These are phyloP conservation scores for Dione vanillae DNA, from an alignment of 2,888 invertebrate genomes.

Conservation along the genomic window DNA sequence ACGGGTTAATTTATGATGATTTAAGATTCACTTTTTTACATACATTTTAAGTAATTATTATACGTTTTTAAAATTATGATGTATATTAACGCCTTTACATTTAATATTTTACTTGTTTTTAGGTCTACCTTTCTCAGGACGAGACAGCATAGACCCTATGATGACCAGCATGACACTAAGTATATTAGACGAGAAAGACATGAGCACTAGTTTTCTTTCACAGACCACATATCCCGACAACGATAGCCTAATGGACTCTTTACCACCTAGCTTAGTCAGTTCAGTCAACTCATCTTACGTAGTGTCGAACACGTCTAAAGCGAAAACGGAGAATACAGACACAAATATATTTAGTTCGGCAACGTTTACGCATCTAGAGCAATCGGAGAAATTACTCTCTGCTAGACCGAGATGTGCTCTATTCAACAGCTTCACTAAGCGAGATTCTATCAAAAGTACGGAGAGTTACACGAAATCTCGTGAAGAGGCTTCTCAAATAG, in stretches of 20 bases:
- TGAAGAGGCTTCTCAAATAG: conserved; percentile 75
- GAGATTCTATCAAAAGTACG: conserved; percentile 65
- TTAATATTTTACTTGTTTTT: conserved; percentile 43
- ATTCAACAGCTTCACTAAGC: conserved; percentile 68
- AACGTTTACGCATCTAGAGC: conserved; percentile 76
- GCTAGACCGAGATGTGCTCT: conserved; percentile 67
- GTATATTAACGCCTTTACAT: too few relatives aligned
- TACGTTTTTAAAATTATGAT: neutral
- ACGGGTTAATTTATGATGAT: too few relatives aligned
- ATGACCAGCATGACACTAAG: conserved; percentile 81
- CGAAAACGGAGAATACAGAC: conserved; percentile 62
- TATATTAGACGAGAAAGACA: conserved; percentile 80
- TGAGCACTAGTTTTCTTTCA: conserved; percentile 81
- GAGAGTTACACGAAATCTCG: conserved; percentile 76
- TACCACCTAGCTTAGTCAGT: conserved; percentile 76
- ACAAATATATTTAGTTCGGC: conserved; percentile 74
- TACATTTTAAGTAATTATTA: too few relatives aligned
- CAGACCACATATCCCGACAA: conserved; percentile 79
- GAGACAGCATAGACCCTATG: conserved; percentile 77
- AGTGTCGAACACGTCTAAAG: conserved; percentile 65
- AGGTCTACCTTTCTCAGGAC: conserved; percentile 66
- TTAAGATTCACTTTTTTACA: too few relatives aligned
- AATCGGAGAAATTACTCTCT: conserved; percentile 71
- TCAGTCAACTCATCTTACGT: conserved; percentile 78
- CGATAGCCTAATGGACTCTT: conserved; percentile 76